Percentiles rank a stretch among this genome's conserved stretches.
Conservation (phyloP, 2,797 vertebrate genomes). For the Paguma larvata region DNA sequence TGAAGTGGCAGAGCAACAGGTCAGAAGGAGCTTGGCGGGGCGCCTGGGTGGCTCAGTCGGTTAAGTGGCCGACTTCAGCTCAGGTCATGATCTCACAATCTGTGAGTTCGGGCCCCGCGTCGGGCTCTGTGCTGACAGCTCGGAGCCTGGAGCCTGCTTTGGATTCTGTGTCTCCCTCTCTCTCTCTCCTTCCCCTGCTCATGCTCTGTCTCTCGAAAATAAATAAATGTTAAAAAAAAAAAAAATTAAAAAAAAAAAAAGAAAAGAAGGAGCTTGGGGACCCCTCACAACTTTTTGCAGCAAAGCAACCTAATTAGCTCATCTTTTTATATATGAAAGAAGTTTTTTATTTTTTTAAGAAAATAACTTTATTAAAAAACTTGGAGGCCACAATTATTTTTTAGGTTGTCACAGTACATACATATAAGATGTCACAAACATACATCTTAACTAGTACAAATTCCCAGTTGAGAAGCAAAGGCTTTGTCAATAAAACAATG, state of each 20-base stretch:
- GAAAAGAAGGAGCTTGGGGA: not conserved
- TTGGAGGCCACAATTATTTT: slow-evolving; percentile 6
- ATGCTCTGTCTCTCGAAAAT: too few species aligned
- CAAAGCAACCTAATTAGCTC: not conserved
- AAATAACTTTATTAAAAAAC: not conserved
- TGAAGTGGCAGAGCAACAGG: not conserved
- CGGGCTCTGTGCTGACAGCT: too few species aligned
- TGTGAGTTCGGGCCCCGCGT: too few species aligned
- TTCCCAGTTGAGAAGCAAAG: not conserved
- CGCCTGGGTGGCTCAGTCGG: too few species aligned
- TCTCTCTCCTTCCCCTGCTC: too few species aligned
- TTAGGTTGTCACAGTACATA: not conserved
- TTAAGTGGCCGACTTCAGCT: too few species aligned
- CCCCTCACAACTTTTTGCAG: not conserved
- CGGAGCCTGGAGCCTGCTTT: too few species aligned
- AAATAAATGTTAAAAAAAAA: too few species aligned
- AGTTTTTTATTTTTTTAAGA: not conserved
- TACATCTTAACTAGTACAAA: slow-evolving; percentile 38
- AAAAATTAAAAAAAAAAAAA: too few species aligned
- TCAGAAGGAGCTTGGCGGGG: too few species aligned
- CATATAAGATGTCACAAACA: not conserved
- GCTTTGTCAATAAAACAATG: not conserved
- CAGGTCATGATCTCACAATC: too few species aligned
- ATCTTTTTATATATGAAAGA: not conserved
- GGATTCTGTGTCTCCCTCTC: too few species aligned